phyloP scores from a whole-genome alignment of 1,140 invertebrate genomes.

The Whitmania pigra region DNA sequence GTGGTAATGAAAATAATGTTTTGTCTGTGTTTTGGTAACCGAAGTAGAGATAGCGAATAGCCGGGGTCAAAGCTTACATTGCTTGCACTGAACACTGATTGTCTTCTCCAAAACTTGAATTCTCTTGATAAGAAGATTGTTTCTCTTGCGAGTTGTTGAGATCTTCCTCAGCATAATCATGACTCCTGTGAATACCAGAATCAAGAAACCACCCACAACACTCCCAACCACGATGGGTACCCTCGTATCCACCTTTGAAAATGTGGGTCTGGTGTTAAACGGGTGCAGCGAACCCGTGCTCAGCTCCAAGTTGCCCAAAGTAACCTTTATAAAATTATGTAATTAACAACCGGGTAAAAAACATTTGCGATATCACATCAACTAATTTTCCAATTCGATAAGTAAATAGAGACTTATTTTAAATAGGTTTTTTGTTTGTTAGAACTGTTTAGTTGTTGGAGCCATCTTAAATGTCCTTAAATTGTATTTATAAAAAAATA shows the following conservation, averaged over 20 bases:
- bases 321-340: too few relatives aligned
- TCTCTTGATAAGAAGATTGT: constrained; percentile 92
- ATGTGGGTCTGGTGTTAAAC: constrained; percentile 62
- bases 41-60: too few relatives aligned
- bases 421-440: too few relatives aligned
- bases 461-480: too few relatives aligned
- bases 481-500: too few relatives aligned
- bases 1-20: too few relatives aligned
- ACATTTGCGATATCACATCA: too few relatives aligned
- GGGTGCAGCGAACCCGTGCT: constrained; percentile 72
- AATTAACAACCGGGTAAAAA: background rate
- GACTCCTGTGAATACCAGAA: constrained; percentile 69
- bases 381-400: too few relatives aligned
- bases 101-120: constrained; percentile 97
- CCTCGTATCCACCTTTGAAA: constrained; percentile 38
- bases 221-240: constrained; percentile 47
- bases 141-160: constrained; percentile 84
- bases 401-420: too few relatives aligned
- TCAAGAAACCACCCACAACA: constrained; percentile 64
- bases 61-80: constrained; percentile 47
- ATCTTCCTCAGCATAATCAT: constrained; percentile 77
- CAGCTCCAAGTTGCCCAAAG: constrained; percentile 73
- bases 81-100: constrained; percentile 90
- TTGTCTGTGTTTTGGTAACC: too few relatives aligned
- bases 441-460: too few relatives aligned